These are phyloP conservation scores for Tetranychus urticae DNA, from an alignment of 1,140 invertebrate genomes.

Conservation along the genomic window DNA sequence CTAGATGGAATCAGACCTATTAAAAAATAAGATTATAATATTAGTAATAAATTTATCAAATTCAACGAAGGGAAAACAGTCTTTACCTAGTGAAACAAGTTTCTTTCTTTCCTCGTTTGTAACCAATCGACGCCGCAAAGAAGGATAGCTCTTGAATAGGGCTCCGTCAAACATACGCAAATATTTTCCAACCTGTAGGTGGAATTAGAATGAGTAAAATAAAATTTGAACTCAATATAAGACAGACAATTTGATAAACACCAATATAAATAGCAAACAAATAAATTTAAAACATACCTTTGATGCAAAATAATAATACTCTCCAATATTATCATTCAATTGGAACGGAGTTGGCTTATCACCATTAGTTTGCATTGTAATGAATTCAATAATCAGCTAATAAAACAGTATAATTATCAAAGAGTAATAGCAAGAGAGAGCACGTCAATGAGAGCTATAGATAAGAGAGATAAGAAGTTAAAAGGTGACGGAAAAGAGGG, in stretches of 20 bases:
- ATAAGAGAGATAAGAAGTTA: too few relatives aligned
- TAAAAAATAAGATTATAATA: constrained; percentile 11
- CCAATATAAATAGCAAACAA: background rate
- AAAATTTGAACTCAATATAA: background rate
- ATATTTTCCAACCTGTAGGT: constrained; percentile 68
- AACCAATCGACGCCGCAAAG: constrained; percentile 77
- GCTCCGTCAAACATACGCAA: constrained; percentile 87
- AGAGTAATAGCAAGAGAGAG: too few relatives aligned
- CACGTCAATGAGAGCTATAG: too few relatives aligned
- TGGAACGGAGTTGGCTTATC: constrained; percentile 92
- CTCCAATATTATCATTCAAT: constrained; percentile 87
- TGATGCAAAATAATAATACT: constrained; percentile 80
- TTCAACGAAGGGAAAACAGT: background rate
- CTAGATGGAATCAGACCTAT: constrained; percentile 60
- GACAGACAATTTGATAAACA: background rate
- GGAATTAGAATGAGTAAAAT: background rate
- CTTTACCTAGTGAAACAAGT: constrained; percentile 56
- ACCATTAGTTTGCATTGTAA: constrained; percentile 48
- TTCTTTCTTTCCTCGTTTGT: constrained; percentile 91
- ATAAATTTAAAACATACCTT: constrained; percentile 36
- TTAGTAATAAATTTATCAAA: constrained; percentile 5
- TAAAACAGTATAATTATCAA: background rate
- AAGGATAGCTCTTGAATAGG: constrained; percentile 93
- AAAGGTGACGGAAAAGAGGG: too few relatives aligned
- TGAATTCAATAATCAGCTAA: background rate